Evolutionary conservation across 2,797 vertebrate species (phyloP).

Genomic region (Tokudaia tokunoshimensis): DNA sequence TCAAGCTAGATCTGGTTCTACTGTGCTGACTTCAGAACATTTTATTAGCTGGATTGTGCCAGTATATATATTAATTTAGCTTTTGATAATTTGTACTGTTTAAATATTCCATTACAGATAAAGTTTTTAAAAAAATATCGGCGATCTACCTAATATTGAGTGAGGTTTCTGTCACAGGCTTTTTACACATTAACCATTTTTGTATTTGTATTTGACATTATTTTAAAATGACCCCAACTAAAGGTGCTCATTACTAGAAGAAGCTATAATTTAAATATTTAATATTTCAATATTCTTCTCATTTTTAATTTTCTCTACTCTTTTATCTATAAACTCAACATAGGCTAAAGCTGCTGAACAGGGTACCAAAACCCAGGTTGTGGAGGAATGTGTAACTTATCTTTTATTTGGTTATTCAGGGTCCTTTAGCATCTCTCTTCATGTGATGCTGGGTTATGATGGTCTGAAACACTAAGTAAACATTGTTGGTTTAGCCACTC

Average conservation of each 20-base stretch:
- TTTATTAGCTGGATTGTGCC: neutral
- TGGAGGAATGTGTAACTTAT: neutral
- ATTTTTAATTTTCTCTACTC: neutral
- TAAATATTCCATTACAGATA: neutral
- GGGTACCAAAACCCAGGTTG: neutral
- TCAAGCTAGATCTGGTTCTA: neutral
- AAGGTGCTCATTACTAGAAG: neutral
- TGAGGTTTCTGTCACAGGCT: neutral
- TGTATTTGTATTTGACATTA: slow-evolving; percentile 3
- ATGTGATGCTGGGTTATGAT: neutral
- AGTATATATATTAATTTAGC: neutral
- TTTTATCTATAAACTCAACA: slow-evolving; percentile 32
- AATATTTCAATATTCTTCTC: neutral
- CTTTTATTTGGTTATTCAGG: neutral
- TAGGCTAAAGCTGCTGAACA: neutral
- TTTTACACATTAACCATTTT: slow-evolving; percentile 53
- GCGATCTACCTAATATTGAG: neutral
- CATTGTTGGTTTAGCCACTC: neutral
- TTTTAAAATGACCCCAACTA: slow-evolving; percentile 53
- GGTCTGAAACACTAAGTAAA: neutral
- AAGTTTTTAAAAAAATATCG: slow-evolving; percentile 21
- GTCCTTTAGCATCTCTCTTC: neutral
- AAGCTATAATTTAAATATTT: slow-evolving; percentile 8
- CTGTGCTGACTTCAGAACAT: neutral
- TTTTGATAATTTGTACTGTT: neutral